phyloP scores from a whole-genome alignment of 2,797 vertebrate species.

The Chaunax sp. region DNA sequence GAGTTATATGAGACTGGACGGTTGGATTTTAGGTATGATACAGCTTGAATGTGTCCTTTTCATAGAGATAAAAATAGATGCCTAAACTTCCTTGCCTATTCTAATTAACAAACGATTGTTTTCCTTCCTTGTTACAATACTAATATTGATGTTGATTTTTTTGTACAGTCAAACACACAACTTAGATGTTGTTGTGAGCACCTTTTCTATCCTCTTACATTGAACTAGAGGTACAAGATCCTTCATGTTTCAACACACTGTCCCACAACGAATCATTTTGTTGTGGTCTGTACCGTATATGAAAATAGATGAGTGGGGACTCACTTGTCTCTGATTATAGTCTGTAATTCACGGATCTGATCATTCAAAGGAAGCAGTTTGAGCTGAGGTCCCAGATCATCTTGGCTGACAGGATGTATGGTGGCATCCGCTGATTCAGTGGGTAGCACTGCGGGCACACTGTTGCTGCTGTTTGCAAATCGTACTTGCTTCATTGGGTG shows the following conservation, averaged over 20 bases:
- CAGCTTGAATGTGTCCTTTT: background rate
- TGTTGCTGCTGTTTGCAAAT: slow-evolving; percentile 69
- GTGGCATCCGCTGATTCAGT: slow-evolving; percentile 51
- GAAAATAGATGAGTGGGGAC: slow-evolving; percentile 42
- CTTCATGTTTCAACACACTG: too few relatives aligned
- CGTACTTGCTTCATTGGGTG: slow-evolving; percentile 78
- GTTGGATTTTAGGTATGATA: background rate
- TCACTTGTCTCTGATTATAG: slow-evolving; percentile 95
- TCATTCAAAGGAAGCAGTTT: slow-evolving; percentile 93
- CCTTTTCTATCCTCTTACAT: background rate
- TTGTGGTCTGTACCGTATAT: too few relatives aligned
- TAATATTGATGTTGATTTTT: too few relatives aligned
- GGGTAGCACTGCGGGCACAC: slow-evolving; percentile 51
- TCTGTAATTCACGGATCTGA: slow-evolving; percentile 94
- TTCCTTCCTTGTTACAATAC: too few relatives aligned
- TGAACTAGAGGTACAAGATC: background rate
- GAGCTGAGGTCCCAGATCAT: slow-evolving; percentile 84
- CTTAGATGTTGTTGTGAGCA: background rate
- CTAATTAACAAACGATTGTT: background rate
- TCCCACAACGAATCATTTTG: background rate
- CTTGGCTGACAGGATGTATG: slow-evolving; percentile 51
- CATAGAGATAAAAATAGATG: background rate
- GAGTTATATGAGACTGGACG: background rate
- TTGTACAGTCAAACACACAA: too few relatives aligned
- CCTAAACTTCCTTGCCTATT: background rate